Evolutionary conservation across 2,113 vertebrate genomes (phyloP).

Genomic region (Myrmophylax atrothorax): DNA sequence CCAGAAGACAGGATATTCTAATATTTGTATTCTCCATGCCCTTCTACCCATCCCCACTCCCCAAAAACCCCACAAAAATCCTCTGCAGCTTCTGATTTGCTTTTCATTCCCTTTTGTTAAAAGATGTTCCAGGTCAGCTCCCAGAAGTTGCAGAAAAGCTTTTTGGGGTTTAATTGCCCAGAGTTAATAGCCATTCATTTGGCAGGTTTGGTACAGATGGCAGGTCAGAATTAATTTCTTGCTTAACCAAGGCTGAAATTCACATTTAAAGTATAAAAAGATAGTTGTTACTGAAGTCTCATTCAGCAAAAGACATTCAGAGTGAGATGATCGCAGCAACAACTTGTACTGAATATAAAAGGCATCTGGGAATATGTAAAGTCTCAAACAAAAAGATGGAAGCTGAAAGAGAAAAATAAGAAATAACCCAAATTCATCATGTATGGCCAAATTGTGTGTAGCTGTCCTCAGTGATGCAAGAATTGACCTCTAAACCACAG

Average conservation of each 20-base stretch:
- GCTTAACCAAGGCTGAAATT: conserved; percentile 45
- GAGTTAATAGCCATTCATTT: conserved; percentile 72
- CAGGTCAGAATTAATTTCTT: conserved; percentile 38
- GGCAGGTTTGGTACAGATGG: conserved; percentile 2
- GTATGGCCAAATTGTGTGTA: neutral
- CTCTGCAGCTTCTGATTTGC: conserved; percentile 22
- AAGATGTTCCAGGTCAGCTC: conserved; percentile 66
- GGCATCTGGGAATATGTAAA: neutral
- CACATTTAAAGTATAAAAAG: conserved; percentile 15
- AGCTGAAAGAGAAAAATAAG: neutral
- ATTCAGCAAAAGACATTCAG: conserved; percentile 17
- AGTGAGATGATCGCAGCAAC: neutral
- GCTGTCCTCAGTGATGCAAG: neutral
- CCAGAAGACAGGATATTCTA: neutral
- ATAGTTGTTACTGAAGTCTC: neutral
- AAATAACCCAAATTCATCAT: neutral
- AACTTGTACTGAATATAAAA: conserved; percentile 36
- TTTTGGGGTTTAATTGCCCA: conserved; percentile 61
- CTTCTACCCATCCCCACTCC: accelerated
- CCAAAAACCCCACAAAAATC: neutral
- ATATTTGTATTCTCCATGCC: neutral
- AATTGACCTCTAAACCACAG: neutral
- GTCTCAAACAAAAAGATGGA: neutral
- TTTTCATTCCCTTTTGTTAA: neutral
- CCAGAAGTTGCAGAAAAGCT: conserved; percentile 59